A percentile compares a stretch with the other conserved stretches of the same genome.
phyloP scores from a whole-genome alignment of 2,113 vertebrate genomes.

The Hippocampus guttulatus region DNA sequence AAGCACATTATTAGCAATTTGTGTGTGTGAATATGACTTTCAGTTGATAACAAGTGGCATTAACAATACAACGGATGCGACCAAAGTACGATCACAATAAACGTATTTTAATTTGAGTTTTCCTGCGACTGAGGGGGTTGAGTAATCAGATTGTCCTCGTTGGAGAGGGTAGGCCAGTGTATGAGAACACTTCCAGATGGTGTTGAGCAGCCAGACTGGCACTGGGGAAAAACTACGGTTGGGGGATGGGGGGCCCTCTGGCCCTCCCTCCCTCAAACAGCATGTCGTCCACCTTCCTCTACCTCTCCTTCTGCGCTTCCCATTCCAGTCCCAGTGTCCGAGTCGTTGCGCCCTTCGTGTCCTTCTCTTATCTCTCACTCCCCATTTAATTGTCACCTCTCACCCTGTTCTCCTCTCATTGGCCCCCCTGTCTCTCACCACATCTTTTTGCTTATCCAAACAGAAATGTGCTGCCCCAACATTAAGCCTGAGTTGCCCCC shows the following conservation, averaged over 20 bases:
- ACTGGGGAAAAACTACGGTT: slow-evolving; percentile 64
- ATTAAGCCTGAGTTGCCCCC: slow-evolving; percentile 71
- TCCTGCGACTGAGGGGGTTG: slow-evolving; percentile 39
- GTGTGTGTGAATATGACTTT: too few relatives aligned
- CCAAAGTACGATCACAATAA: slow-evolving; percentile 65
- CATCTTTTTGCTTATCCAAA: slow-evolving; percentile 56
- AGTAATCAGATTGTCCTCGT: slow-evolving; percentile 68
- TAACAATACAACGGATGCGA: slow-evolving; percentile 22
- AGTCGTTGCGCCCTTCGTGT: slow-evolving; percentile 32
- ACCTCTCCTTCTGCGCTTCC: slow-evolving; percentile 19
- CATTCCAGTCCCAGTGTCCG: not conserved
- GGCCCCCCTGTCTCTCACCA: slow-evolving; percentile 17
- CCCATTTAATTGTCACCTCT: slow-evolving; percentile 39
- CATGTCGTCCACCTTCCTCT: slow-evolving; percentile 60
- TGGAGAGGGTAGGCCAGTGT: slow-evolving; percentile 64
- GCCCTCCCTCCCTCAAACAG: slow-evolving; percentile 58
- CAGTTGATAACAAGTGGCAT: too few relatives aligned
- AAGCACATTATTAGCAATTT: too few relatives aligned
- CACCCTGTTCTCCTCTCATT: slow-evolving; percentile 16
- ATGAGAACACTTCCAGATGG: slow-evolving; percentile 87
- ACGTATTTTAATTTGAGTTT: slow-evolving; percentile 71
- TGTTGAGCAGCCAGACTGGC: slow-evolving; percentile 76
- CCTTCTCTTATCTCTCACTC: slow-evolving; percentile 13
- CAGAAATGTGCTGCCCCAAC: slow-evolving; percentile 42
- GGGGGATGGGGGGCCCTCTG: slow-evolving; percentile 60